Percentiles rank a stretch among this genome's conserved stretches.
These are phyloP conservation scores for Edolisoma coerulescens DNA, from an alignment of 2,113 vertebrate species.

Conservation along the genomic window DNA sequence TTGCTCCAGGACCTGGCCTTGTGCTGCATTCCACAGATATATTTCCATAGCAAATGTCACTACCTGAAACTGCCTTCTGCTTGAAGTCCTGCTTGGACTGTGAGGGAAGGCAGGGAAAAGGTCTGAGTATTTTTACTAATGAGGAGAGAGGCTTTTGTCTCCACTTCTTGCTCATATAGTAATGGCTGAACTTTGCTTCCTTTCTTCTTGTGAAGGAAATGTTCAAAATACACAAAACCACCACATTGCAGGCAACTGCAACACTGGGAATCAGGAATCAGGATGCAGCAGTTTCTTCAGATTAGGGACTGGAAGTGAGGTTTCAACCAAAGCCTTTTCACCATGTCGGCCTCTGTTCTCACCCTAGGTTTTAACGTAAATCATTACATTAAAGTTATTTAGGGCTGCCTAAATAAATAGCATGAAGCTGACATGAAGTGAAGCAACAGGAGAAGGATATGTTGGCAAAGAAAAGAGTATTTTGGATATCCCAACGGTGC, in stretches of 20 bases:
- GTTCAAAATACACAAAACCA: background rate
- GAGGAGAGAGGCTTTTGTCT: background rate
- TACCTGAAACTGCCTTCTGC: background rate
- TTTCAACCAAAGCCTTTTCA: background rate
- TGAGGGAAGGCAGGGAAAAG: background rate
- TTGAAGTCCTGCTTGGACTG: background rate
- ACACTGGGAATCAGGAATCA: background rate
- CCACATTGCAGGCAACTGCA: background rate
- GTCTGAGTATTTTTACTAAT: background rate
- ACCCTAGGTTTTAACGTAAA: background rate
- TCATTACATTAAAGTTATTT: background rate
- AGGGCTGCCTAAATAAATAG: background rate
- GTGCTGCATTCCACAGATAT: background rate
- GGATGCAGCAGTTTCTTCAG: background rate
- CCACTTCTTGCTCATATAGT: background rate
- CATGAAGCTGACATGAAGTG: background rate
- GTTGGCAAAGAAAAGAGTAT: background rate
- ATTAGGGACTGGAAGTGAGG: background rate
- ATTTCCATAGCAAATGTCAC: background rate
- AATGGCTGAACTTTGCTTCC: background rate
- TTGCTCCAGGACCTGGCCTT: background rate
- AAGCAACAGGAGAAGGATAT: background rate
- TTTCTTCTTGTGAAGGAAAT: background rate
- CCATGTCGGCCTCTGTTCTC: background rate
- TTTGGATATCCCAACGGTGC: rapidly evolving